Evolutionary conservation across 35 echinoderm and acorn worm species (phyloP).

Genomic region (Acanthaster planci): DNA sequence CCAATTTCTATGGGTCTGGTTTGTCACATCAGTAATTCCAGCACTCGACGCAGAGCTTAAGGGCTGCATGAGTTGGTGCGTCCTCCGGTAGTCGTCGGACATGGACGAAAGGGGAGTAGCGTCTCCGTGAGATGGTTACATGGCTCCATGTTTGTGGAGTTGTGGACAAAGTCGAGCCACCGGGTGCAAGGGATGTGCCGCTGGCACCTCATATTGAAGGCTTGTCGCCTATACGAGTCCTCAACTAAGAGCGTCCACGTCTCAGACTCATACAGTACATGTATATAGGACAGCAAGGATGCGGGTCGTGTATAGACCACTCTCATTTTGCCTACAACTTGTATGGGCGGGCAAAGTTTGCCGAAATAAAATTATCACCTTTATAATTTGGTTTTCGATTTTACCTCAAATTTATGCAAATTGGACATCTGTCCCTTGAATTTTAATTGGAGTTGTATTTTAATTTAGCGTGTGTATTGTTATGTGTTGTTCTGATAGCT

Average conservation of each 20-base stretch:
- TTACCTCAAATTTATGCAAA: no score
- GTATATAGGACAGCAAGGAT: not conserved
- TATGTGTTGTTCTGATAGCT: no score
- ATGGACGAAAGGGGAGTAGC: conserved; percentile 3
- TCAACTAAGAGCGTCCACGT: not conserved
- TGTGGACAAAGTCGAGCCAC: not conserved
- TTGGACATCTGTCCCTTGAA: no score
- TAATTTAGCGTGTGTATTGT: no score
- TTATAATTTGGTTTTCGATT: no score
- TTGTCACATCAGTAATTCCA: no score
- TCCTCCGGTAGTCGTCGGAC: not conserved
- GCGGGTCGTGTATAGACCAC: not conserved
- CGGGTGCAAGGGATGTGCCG: not conserved
- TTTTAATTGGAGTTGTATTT: no score
- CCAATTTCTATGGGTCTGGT: no score
- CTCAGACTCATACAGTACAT: not conserved
- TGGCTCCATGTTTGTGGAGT: not conserved
- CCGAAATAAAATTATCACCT: no score
- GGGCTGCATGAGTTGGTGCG: conserved; percentile 8
- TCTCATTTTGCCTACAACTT: no score
- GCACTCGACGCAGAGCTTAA: conserved; percentile 16
- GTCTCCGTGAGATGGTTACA: not conserved
- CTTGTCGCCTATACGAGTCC: not conserved
- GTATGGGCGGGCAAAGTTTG: no score
- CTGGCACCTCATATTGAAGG: not conserved